Conservation (phyloP, 2,888 invertebrate genomes). For the Folsomia manolachei region DNA sequence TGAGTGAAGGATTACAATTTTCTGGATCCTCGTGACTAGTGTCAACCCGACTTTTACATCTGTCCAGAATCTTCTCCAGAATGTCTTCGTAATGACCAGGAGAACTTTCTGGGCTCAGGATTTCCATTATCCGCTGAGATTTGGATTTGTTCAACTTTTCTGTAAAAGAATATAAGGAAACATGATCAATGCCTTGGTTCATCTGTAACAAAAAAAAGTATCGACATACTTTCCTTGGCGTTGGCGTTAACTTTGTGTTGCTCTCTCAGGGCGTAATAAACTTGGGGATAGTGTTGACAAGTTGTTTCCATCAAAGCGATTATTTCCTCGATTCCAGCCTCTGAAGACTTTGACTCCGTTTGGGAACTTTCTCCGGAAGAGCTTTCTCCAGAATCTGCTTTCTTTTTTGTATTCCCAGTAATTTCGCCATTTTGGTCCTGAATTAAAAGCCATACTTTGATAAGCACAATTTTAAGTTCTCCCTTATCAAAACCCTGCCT, state of each 20-base stretch:
- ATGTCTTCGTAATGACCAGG: too few species aligned
- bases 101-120: not conserved
- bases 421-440: too few species aligned
- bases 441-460: too few species aligned
- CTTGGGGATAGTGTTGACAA: conserved; percentile 36
- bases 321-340: conserved; percentile 37
- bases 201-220: too few species aligned
- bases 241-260: conserved; percentile 19
- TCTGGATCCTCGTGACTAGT: not conserved
- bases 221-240: not conserved
- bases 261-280: conserved; percentile 34
- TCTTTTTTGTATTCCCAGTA: too few species aligned
- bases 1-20: not conserved
- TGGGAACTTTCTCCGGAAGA: conserved; percentile 31
- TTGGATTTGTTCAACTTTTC: not conserved
- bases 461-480: too few species aligned
- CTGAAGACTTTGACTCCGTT: conserved; percentile 28
- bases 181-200: too few species aligned
- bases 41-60: not conserved
- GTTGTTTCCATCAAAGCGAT: conserved; percentile 40
- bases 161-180: too few species aligned
- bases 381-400: too few species aligned
- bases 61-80: conserved; percentile 5
- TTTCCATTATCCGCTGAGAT: not conserved
- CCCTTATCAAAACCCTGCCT: too few species aligned